A percentile compares a stretch with the other conserved stretches of the same genome.
These are phyloP conservation scores for Apolygus lucorum DNA, from an alignment of 1,140 invertebrate genomes.

Conservation along the genomic window DNA sequence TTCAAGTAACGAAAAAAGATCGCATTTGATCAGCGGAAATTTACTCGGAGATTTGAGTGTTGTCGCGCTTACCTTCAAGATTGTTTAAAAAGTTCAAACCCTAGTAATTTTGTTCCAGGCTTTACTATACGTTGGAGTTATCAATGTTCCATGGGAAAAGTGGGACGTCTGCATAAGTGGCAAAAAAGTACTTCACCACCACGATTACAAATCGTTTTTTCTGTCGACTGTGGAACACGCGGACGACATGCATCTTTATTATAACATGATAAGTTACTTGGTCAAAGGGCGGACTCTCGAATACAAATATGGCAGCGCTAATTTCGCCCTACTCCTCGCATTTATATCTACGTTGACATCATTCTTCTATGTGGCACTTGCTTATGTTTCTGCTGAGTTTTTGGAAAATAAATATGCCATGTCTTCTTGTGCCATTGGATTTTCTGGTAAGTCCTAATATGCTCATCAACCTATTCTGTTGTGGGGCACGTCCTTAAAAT, in stretches of 20 bases:
- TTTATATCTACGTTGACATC: constrained; percentile 49
- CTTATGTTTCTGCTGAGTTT: constrained; percentile 34
- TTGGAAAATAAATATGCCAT: constrained; percentile 38
- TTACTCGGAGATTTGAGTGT: no score
- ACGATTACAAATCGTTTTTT: constrained; percentile 50
- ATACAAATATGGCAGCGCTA: constrained; percentile 45
- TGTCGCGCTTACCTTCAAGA: constrained; percentile 16
- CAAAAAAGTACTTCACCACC: constrained; percentile 44
- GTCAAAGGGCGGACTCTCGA: constrained; percentile 54
- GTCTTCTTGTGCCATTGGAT: constrained; percentile 56
- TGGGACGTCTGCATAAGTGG: constrained; percentile 53
- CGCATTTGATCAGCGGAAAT: no score
- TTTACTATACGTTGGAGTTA: constrained; percentile 43
- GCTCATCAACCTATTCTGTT: no score
- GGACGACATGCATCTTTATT: constrained; percentile 64
- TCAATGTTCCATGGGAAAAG: constrained; percentile 47
- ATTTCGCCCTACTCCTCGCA: constrained; percentile 49
- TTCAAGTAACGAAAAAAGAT: no score
- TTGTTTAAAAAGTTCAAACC: not conserved
- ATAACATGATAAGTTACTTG: constrained; percentile 63
- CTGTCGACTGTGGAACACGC: constrained; percentile 56
- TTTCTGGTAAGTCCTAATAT: constrained; percentile 51
- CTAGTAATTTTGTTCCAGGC: constrained; percentile 37
- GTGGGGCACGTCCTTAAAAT: no score
- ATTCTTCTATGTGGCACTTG: constrained; percentile 45